phyloP scores from a whole-genome alignment of 35 echinoderm and acorn worm genomes.

The Strongylocentrotus purpuratus region DNA sequence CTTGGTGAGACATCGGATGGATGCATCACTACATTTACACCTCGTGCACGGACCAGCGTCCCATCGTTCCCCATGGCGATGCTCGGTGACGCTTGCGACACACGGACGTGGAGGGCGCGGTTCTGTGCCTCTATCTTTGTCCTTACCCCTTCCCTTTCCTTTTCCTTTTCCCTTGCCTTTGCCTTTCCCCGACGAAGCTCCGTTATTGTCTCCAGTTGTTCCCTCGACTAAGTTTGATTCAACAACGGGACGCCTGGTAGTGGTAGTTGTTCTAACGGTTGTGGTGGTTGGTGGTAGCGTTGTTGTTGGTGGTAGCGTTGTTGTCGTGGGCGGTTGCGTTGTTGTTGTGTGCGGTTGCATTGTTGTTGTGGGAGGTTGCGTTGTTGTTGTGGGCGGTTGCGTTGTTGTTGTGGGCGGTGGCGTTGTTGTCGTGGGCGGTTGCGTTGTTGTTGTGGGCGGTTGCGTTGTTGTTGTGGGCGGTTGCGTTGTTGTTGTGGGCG shows the following conservation, averaged over 20 bases:
- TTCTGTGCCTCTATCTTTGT: not conserved
- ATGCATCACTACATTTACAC: slow-evolving; percentile 9
- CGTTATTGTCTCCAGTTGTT: too few species aligned
- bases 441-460: too few species aligned
- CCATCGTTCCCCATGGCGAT: not conserved
- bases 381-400: too few species aligned
- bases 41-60: not conserved
- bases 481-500: too few species aligned
- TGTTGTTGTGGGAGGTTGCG: too few species aligned
- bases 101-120: not conserved
- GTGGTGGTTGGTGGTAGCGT: not conserved
- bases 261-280: not conserved
- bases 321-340: too few species aligned
- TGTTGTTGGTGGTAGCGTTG: not conserved
- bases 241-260: not conserved
- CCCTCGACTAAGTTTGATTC: too few species aligned
- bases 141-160: not conserved
- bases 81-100: not conserved
- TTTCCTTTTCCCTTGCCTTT: not conserved
- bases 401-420: too few species aligned
- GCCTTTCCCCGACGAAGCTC: too few species aligned
- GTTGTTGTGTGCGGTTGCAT: too few species aligned
- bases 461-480: too few species aligned
- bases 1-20: slow-evolving; percentile 35
- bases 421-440: too few species aligned